These are phyloP conservation scores for Dufourea novaeangliae DNA, from an alignment of 1,140 invertebrate genomes.

Conservation along the genomic window DNA sequence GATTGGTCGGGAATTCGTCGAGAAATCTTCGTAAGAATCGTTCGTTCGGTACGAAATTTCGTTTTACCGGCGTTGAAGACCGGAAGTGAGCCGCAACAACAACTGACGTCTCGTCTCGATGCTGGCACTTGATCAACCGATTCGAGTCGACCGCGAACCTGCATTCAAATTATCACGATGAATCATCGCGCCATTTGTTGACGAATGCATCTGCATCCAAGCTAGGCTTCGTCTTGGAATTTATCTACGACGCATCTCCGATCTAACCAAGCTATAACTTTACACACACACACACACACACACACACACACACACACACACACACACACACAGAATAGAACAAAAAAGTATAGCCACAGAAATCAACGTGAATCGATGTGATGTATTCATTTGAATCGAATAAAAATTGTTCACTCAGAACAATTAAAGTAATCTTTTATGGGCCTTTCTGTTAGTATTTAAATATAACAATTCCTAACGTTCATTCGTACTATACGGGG, in stretches of 20 bases:
- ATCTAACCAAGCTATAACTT: not conserved
- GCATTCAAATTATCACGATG: conserved; percentile 47
- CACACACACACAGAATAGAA: not conserved
- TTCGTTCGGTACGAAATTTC: conserved; percentile 43
- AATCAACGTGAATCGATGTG: not conserved
- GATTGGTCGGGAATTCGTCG: conserved; percentile 11
- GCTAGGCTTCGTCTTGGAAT: not conserved
- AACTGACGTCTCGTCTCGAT: conserved; percentile 36
- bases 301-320: not conserved
- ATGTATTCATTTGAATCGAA: no score
- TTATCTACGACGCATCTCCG: not conserved
- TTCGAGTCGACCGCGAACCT: conserved; percentile 45
- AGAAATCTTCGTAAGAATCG: conserved; percentile 7
- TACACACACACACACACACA: not conserved
- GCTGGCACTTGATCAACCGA: conserved; percentile 49
- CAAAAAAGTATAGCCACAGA: not conserved
- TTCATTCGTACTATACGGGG: not conserved
- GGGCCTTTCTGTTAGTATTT: not conserved
- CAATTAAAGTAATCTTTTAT: no score
- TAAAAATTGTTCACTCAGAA: no score
- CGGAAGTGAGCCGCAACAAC: conserved; percentile 38
- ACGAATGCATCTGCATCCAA: not conserved
- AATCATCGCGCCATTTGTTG: conserved; percentile 28
- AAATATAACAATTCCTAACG: not conserved
- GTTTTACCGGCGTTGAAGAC: conserved; percentile 25